Evolutionary conservation across 2,797 vertebrate genomes (phyloP), one percentile per base, ranked within the genome.

Genomic region (Nyctibius grandis): DNA sequence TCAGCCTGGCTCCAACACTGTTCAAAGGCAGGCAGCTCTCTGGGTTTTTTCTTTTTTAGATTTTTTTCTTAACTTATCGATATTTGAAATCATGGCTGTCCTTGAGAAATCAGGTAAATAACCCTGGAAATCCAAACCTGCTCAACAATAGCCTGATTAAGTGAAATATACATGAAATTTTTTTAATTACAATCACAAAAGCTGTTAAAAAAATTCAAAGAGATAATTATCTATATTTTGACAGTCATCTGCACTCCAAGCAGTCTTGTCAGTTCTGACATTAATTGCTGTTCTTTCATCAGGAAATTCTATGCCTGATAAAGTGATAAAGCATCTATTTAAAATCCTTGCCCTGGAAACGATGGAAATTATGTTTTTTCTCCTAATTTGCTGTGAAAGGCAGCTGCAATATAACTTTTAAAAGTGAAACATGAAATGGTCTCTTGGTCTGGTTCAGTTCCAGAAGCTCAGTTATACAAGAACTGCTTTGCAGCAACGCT

Each of bases 281-380:
- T 88, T 97, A 95, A 97, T 91, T 95, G 47, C 85, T 95, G 26
- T 93, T 93, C 63, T 95, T 97, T 96, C 85, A 95, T 97, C 89
- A 91, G 83, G 91, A 97, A 96, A 82, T 87, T 96, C 64, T 89
- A 19, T 90, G 47, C 96, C 89, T 92, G 89, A 95, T 95, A 94
- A 96, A 67, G 70, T 89, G 87, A 97, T 96, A 95, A 95, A 88
- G 50, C 56, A 63, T 91, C 96, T 92, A 91, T 95, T 97, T 96
- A 91, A 97, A 97, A 88, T 91, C 38, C 44, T 78, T 75, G 70
- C 79, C 82, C 68, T 95, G 96, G 68, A 97, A 96, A 92, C 8
- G 7, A 89, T 76, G 47, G 47, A 95, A 95, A 93, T 64, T 33
- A 22, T 92, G 7, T 93, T 95, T n/a, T 81, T 97, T 54, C 59